Percentiles rank a stretch among this genome's conserved stretches.
These are phyloP conservation scores for Tachyglossus aculeatus DNA, from an alignment of 2,797 vertebrate genomes.

Conservation along the genomic window DNA sequence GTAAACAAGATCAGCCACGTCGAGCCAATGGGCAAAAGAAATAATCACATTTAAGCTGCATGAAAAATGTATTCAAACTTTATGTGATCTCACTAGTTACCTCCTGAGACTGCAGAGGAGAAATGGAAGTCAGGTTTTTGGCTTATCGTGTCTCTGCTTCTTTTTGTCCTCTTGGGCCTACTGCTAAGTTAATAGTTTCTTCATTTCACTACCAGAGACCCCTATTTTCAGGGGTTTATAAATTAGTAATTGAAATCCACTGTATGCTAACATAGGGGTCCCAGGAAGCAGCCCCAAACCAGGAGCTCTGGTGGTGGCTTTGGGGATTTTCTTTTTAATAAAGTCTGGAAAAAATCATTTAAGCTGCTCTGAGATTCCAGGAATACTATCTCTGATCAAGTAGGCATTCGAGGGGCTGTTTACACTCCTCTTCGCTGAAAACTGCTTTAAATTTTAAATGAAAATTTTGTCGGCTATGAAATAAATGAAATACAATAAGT, in stretches of 20 bases:
- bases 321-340: background rate
- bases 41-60: conserved; percentile 35
- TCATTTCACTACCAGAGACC: conserved; percentile 32
- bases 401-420: too few relatives aligned
- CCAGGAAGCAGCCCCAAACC: background rate
- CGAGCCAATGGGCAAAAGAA: conserved; percentile 1
- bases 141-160: conserved; percentile 37
- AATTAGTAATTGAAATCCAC: background rate
- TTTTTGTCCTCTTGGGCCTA: conserved; percentile 40
- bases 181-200: conserved; percentile 43
- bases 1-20: conserved; percentile 64
- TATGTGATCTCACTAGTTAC: conserved; percentile 33
- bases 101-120: conserved; percentile 23
- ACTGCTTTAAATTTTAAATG: conserved; percentile 19
- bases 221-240: conserved; percentile 33
- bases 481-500: conserved; percentile 4
- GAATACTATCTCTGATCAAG: too few relatives aligned
- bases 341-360: background rate
- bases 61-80: conserved; percentile 12
- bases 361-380: background rate
- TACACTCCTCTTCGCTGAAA: background rate
- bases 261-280: conserved; percentile 18
- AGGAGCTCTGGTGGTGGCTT: background rate
- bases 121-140: conserved; percentile 35
- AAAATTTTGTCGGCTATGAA: conserved; percentile 16